Evolutionary conservation across 2,113 vertebrate genomes (phyloP).

Genomic region (Epinephelus fuscoguttatus): DNA sequence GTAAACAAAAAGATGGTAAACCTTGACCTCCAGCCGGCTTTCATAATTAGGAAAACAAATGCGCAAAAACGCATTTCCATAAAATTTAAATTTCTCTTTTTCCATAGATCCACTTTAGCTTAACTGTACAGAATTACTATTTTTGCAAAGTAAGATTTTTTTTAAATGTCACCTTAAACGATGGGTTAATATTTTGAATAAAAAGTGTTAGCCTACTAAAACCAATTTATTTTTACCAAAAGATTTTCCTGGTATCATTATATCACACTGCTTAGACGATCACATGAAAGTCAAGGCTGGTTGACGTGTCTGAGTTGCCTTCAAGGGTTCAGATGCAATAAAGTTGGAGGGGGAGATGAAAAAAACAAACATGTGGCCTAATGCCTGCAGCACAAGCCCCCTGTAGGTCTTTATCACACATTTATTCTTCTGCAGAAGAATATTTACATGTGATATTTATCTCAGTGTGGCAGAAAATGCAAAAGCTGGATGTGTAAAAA

Average conservation of each 20-base stretch:
- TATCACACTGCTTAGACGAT: background rate
- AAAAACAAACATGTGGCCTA: background rate
- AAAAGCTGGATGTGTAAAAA: background rate
- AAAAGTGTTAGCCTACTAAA: background rate
- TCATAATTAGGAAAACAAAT: background rate
- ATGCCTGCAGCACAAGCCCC: background rate
- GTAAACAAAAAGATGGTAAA: constrained; percentile 24
- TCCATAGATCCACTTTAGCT: background rate
- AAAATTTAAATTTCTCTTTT: background rate
- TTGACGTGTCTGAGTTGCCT: background rate
- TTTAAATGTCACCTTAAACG: background rate
- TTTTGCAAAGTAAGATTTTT: background rate
- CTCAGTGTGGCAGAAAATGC: background rate
- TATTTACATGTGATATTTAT: background rate
- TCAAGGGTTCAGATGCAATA: constrained; percentile 1
- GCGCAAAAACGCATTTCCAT: background rate
- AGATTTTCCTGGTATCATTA: background rate
- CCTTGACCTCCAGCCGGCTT: constrained; percentile 16
- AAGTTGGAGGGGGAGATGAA: background rate
- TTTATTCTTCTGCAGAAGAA: background rate
- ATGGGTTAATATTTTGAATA: background rate
- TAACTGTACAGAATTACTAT: background rate
- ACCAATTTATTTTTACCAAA: background rate
- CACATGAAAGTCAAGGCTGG: constrained; percentile 17
- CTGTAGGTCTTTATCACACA: no score